phyloP scores from a whole-genome alignment of 2,113 vertebrate genomes.

The Neofelis nebulosa region DNA sequence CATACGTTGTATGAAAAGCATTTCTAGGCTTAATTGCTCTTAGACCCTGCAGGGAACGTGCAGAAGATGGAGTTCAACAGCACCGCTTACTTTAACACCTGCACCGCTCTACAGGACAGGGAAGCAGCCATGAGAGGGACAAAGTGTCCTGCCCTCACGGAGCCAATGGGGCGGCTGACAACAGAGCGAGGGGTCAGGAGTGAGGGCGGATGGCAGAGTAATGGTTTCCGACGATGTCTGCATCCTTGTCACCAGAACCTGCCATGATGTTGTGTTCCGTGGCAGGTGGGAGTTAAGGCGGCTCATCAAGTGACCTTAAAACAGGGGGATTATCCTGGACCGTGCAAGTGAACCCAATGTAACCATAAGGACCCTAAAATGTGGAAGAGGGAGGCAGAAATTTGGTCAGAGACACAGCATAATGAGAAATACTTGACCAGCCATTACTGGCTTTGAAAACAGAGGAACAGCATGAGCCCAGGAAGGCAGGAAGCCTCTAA shows the following conservation, averaged over 20 bases:
- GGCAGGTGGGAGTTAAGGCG: not conserved
- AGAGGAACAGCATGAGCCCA: rapidly evolving
- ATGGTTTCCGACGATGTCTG: not conserved
- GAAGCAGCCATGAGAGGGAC: not conserved
- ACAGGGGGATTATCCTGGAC: not conserved
- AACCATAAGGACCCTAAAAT: not conserved
- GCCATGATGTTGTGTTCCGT: not conserved
- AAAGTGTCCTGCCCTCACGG: not conserved
- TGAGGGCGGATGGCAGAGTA: not conserved
- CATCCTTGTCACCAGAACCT: not conserved
- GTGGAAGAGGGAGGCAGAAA: not conserved
- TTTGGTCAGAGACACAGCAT: not conserved
- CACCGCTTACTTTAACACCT: not conserved
- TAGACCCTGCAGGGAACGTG: not conserved
- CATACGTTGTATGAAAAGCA: not conserved
- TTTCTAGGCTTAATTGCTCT: not conserved
- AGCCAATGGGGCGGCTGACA: not conserved
- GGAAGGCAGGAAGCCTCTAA: not conserved
- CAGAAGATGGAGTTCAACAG: not conserved
- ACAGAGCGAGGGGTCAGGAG: not conserved
- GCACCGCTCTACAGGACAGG: not conserved
- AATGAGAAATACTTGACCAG: not conserved
- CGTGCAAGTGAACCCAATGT: not conserved
- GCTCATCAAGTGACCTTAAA: not conserved
- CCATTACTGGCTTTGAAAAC: not conserved